These are phyloP conservation scores for Scaptomyza hsui DNA, from an alignment of 1,140 invertebrate genomes.

Conservation along the genomic window DNA sequence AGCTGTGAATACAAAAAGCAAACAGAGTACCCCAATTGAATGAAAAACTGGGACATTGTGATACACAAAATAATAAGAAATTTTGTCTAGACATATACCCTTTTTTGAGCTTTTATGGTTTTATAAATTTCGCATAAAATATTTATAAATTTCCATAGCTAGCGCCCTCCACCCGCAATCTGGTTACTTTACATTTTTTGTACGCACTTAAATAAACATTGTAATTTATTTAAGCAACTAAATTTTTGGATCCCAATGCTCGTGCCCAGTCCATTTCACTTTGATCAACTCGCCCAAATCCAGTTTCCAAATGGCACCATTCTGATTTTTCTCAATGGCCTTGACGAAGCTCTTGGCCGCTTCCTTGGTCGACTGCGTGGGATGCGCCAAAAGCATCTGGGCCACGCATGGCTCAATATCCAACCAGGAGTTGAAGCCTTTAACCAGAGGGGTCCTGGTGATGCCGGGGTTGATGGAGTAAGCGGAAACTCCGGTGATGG, in stretches of 20 bases:
- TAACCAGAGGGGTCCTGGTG: slow-evolving; percentile 54
- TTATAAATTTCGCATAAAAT: too few species aligned
- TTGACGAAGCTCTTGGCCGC: slow-evolving; percentile 71
- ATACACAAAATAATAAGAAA: not conserved
- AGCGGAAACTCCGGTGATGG: slow-evolving; percentile 61
- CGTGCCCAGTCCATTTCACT: slow-evolving; percentile 53
- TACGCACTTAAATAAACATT: too few species aligned
- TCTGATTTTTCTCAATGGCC: slow-evolving; percentile 73
- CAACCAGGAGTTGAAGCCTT: slow-evolving; percentile 70
- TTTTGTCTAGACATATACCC: slow-evolving; percentile 51
- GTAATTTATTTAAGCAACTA: too few species aligned
- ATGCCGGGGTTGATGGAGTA: slow-evolving; percentile 70
- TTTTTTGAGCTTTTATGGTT: not conserved
- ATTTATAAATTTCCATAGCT: slow-evolving; percentile 4
- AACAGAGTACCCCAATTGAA: not conserved
- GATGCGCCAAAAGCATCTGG: slow-evolving; percentile 55
- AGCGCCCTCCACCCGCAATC: too few species aligned
- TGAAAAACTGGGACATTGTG: not conserved
- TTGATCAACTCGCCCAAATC: slow-evolving; percentile 57
- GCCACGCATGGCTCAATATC: slow-evolving; percentile 60
- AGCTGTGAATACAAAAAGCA: slow-evolving; percentile 19
- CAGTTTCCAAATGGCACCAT: slow-evolving; percentile 74
- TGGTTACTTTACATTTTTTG: too few species aligned
- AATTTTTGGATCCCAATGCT: slow-evolving; percentile 71
- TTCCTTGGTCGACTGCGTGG: slow-evolving; percentile 49